Percentiles rank a stretch among this genome's conserved stretches.
These are phyloP conservation scores for Psittacula cyanocephala DNA, from an alignment of 2,113 vertebrate species.

Conservation along the genomic window DNA sequence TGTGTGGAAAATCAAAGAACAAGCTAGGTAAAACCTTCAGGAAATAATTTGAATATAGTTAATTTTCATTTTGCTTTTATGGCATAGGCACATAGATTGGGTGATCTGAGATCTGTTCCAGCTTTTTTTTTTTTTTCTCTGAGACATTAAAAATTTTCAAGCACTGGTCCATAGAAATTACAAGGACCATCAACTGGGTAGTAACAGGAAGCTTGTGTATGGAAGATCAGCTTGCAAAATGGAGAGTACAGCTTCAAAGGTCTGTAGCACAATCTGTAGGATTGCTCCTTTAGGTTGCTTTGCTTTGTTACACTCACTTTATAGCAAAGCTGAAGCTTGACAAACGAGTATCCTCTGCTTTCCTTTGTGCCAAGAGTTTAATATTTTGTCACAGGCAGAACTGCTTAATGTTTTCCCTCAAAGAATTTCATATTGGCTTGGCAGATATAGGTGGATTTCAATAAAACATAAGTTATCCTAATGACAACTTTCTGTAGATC, in stretches of 20 bases:
- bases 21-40: background rate
- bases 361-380: background rate
- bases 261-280: background rate
- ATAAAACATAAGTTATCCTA: background rate
- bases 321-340: background rate
- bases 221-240: constrained; percentile 8
- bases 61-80: background rate
- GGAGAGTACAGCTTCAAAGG: background rate
- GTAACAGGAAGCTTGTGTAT: background rate
- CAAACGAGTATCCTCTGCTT: background rate
- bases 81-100: background rate
- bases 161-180: background rate
- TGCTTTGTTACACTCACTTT: background rate
- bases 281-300: background rate
- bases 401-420: constrained; percentile 14
- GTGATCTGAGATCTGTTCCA: background rate
- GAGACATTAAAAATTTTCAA: background rate
- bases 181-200: background rate
- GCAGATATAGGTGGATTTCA: constrained; percentile 36
- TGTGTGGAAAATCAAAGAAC: background rate
- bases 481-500: constrained; percentile 27
- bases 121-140: background rate
- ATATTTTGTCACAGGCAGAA: constrained; percentile 3
- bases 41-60: background rate
- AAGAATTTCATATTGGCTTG: constrained; percentile 31